phyloP scores from a whole-genome alignment of 2,113 vertebrate genomes.

The Girardinichthys multiradiatus region DNA sequence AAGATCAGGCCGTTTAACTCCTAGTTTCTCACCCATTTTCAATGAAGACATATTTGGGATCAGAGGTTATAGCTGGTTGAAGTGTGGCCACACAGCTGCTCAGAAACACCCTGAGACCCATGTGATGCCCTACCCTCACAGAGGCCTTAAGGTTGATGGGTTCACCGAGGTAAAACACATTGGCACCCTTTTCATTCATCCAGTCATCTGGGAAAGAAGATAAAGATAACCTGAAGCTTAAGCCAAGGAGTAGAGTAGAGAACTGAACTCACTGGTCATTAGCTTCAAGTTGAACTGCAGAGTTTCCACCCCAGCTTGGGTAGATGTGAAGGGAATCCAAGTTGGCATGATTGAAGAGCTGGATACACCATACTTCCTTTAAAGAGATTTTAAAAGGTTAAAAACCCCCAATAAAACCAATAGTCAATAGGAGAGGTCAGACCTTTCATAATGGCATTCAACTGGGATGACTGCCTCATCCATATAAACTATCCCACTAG shows the following conservation, averaged over 20 bases:
- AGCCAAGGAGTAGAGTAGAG: rapidly evolving
- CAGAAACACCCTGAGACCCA: constrained; percentile 68
- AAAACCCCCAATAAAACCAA: no score
- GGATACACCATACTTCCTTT: constrained; percentile 71
- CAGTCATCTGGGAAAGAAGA: constrained; percentile 61
- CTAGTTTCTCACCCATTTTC: constrained; percentile 65
- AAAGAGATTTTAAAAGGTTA: neutral
- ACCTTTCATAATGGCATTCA: constrained; percentile 76
- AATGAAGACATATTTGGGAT: constrained; percentile 70
- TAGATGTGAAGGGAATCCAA: constrained; percentile 71
- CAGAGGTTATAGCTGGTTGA: constrained; percentile 41
- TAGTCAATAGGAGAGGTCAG: neutral
- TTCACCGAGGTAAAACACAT: constrained; percentile 61
- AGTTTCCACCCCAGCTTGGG: constrained; percentile 42
- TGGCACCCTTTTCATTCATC: constrained; percentile 50
- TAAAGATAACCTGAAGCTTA: neutral
- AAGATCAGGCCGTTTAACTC: neutral
- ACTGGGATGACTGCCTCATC: constrained; percentile 73
- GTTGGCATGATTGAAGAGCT: constrained; percentile 61
- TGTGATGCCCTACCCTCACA: constrained; percentile 56
- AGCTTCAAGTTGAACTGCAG: constrained; percentile 63
- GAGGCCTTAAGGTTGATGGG: constrained; percentile 71
- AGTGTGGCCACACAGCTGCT: constrained; percentile 74
- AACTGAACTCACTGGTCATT: constrained; percentile 61
- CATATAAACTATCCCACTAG: constrained; percentile 63